Evolutionary conservation across 2,113 vertebrate species (phyloP), one percentile per base, ranked within the genome.

Genomic region (Tylochromis polylepis): DNA sequence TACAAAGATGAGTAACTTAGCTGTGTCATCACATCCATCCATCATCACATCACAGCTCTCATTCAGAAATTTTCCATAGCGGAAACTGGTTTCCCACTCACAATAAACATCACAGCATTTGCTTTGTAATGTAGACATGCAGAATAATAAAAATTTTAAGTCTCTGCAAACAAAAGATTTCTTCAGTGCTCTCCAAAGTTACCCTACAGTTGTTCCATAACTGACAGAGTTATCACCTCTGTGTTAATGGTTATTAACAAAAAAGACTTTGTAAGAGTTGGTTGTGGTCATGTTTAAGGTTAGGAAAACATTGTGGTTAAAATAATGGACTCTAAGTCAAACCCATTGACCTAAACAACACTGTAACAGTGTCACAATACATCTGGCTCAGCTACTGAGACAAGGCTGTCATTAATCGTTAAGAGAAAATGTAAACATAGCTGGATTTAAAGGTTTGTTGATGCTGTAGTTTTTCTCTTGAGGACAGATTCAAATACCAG

Each of bases 241-340:
- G 8, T 79, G 11, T 20, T 80, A 59, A 80, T 80, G 36, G 36
- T 81, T 57, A 58, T 85, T 43, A 12, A 57, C 38, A 10, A 29
- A 38, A 59, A 59, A 3, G 34, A 53, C 53, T 62, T 57, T 70
- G 36, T 31, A 53, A 43, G 41, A 77, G 22, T 27, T 70, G 36
- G 24, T 60, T 24, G 83, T 79, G 43, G 43, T 86, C 67, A 24
- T 14, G 3, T 70, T 60, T 60, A 51, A 60, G 55, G 41, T 82
- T 82, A 86, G 79, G 4, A 53, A 82, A 86, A 86, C 65, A 86
- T 14, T 36, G 85, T 53, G 41, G 65, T 77, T 75, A 75, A 86
- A 81, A 72, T 77, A 77, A 51, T 29, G 38, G 62, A 81, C 41
- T 38, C 22, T 24, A 60, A 31, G 38, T 82, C 65, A 82, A 70